phyloP scores from a whole-genome alignment of 2,888 invertebrate genomes.

The Eupithecia centaureata region DNA sequence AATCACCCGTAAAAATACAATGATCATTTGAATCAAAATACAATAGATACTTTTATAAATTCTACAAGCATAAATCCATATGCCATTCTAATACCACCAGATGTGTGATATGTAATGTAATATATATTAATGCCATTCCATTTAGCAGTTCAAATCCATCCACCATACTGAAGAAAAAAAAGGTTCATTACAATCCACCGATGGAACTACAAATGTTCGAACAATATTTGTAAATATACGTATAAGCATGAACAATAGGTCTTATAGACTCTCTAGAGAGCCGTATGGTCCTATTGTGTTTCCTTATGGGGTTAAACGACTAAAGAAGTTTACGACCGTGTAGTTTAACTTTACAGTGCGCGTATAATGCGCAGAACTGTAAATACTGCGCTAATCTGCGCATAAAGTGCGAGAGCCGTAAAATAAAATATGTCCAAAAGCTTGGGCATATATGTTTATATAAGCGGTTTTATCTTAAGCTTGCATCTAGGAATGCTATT shows the following conservation, averaged over 20 bases:
- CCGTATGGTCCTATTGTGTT: slow-evolving; percentile 23
- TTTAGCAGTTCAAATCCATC: slow-evolving; percentile 8
- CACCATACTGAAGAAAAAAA: slow-evolving; percentile 16
- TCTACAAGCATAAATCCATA: too few relatives aligned
- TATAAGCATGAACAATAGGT: slow-evolving; percentile 39
- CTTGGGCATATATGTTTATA: background rate
- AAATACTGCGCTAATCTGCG: slow-evolving; percentile 25
- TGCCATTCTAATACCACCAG: background rate
- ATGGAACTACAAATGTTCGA: slow-evolving; percentile 44
- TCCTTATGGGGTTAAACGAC: slow-evolving; percentile 28
- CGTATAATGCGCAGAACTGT: slow-evolving; percentile 35
- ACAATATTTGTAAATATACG: slow-evolving; percentile 40
- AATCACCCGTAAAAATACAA: too few relatives aligned
- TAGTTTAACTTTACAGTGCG: slow-evolving; percentile 19
- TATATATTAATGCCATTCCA: background rate
- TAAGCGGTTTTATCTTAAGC: slow-evolving; percentile 6
- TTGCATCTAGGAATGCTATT: background rate
- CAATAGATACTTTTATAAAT: too few relatives aligned
- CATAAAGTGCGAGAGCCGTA: slow-evolving; percentile 11
- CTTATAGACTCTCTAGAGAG: slow-evolving; percentile 10
- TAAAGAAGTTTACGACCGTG: slow-evolving; percentile 29
- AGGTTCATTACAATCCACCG: slow-evolving; percentile 42
- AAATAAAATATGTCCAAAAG: slow-evolving; percentile 14
- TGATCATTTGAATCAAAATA: too few relatives aligned
- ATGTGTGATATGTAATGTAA: too few relatives aligned